Conservation (phyloP, 2,797 vertebrate genomes). For the Glyptemys insculpta region DNA sequence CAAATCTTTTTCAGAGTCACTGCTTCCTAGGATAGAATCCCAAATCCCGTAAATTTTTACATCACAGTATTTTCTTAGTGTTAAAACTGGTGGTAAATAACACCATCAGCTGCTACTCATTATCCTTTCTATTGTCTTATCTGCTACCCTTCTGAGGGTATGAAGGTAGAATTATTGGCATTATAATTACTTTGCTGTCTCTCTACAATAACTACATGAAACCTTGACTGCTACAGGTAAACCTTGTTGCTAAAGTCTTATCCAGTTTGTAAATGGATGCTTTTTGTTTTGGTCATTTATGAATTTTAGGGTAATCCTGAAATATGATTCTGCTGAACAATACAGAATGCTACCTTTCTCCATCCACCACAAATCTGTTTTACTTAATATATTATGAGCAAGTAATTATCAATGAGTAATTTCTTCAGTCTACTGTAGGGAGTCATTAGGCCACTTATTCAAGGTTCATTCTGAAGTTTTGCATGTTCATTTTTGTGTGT, state of each 20-base stretch:
- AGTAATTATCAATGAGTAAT: neutral
- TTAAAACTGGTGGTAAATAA: constrained; percentile 44
- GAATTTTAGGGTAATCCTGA: neutral
- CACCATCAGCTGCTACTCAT: constrained; percentile 23
- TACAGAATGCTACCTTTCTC: neutral
- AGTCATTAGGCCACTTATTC: neutral
- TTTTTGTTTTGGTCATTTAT: neutral
- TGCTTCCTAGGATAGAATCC: too few relatives aligned
- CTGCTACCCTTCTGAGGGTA: neutral
- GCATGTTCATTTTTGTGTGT: neutral
- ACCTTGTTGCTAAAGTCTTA: neutral
- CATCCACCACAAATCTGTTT: neutral
- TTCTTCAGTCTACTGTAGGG: neutral
- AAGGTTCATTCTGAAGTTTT: neutral
- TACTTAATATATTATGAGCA: neutral
- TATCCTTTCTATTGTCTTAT: neutral
- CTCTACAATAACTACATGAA: neutral
- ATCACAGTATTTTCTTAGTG: constrained; percentile 14
- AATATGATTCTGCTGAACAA: neutral
- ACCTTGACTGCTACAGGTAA: neutral
- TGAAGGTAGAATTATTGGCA: neutral
- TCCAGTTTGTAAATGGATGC: neutral
- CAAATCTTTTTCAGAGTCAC: too few relatives aligned
- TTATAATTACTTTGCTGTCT: neutral
- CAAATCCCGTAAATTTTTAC: neutral